Evolutionary conservation across 2,888 invertebrate species (phyloP), one percentile per base, ranked within the genome.

Genomic region (Buathra laborator): DNA sequence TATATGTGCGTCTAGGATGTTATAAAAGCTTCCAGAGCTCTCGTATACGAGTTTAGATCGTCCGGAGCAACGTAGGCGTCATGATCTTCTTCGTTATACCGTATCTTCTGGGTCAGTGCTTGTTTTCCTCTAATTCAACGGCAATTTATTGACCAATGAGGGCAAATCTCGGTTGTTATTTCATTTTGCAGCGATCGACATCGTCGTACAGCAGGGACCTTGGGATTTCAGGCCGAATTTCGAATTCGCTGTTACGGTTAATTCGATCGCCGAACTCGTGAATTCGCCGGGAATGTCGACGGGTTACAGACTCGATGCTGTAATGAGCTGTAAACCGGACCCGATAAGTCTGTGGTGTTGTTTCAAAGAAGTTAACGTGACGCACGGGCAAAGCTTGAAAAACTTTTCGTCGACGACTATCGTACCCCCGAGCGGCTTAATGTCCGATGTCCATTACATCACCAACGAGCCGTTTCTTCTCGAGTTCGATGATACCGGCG

Each of bases 381-480:
- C 79, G 14, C 79, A 82, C 78, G 76, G 16, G 51, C 70, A 72
- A n/a, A 67, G 10, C 0, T 44, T 29, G 12, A 59, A 14, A n/a
- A 77, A 59, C 32, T 48, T 16, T 64, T 72, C 81, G 1, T 70
- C 79, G n/a, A 48, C 67, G 44, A 81, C 78, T 64, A 80, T 74
- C 37, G 51, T 78, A 32, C 62, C 83, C 7, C 51, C 82, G 32
- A 72, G 68, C 6, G 77, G 68, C 16, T 46, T 14, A 10, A 37
- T 48, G 29, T 64, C 78, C n/a, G 48, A 46, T 2, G 19, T 56
- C 0, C 12, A 56, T 12, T 67, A 56, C 48, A 86, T 90, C 44
- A 86, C 84, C n/a, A 77, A 82, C 53, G 88, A 90, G 3, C 86
- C 80, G 12, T 90, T 91, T 70, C 91, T 92, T 51, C 86, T 92